Base-by-base conservation (phyloP, 2,888 invertebrate genomes). In the Plagodis dolabraria region DNA sequence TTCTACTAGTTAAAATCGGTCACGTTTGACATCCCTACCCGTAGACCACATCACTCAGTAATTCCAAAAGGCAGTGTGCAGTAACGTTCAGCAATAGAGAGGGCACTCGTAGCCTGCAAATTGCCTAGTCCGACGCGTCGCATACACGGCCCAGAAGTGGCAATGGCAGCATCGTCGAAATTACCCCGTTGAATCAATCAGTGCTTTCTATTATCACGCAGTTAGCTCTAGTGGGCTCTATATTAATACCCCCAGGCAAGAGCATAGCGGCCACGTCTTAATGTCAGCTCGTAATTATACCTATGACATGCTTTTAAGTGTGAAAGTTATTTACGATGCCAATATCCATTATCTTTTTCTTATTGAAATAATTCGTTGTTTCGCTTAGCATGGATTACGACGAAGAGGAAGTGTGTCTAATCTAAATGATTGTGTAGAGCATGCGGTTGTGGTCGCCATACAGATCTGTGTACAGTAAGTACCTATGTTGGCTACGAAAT, bases 401-500 rank as follows among this genome's bases (percentile, higher is more conserved):
- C 36, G 40, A 35, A 65, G 51, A 58, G 58, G 64, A 61, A 61
- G 65, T 63, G 60, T 56, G 55, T 47, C 55, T 53, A 56, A 68
- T 68, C 61, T 64, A 56, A 66, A 64, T 62, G 64, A 61, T 61
- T 61, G 60, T 53, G 49, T 53, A 36, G 44, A 53, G 48, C 51
- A 11, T 48, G 55, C 47, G 51, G 60, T 44, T 48, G 48, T 65
- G 61, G 60, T 60, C 55, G 67, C 67, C 74, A 63, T 67, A 73
- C 71, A 71, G 65, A 59, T 67, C 68, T 68, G 63, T 67, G 53
- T 66, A 69, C 64, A 65, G 64, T 64, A 68, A 22, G 22, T 22
- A 22, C 22, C 22, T 22, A 22, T 63, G 60, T 64, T 73, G 69
- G 70, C 70, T 72, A 67, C 63, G 64, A 68, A 74, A 74, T 72